Percentiles rank a stretch among this genome's conserved stretches.
Evolutionary conservation across 1,140 invertebrate genomes (phyloP).

Genomic region (Sminthurinus signatus): DNA sequence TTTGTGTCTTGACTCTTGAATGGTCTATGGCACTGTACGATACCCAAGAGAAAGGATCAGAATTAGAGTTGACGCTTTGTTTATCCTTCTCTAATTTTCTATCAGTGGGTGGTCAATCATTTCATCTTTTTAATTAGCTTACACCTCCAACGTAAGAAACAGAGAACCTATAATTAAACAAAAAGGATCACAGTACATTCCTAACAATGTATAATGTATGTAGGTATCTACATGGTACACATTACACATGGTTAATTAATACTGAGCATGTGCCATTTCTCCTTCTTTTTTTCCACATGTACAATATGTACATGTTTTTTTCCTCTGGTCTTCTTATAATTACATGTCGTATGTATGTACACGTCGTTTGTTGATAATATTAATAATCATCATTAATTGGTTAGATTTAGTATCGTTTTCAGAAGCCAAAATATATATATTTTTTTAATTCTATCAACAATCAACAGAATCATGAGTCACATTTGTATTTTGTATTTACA

Average conservation of each 20-base stretch:
- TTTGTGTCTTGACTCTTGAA: no score
- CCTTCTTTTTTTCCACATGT: neutral
- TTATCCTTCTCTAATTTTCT: constrained; percentile 2
- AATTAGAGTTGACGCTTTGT: neutral
- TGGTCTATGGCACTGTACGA: no score
- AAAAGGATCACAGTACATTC: neutral
- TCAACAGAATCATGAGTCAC: no score
- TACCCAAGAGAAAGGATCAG: no score
- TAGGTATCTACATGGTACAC: no score
- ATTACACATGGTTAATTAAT: constrained; percentile 12
- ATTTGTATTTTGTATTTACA: no score
- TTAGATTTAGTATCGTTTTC: no score
- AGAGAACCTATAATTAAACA: neutral
- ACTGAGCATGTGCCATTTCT: neutral
- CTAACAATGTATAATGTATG: no score
- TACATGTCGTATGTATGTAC: neutral
- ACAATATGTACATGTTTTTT: neutral
- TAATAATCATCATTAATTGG: neutral
- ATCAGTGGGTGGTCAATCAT: constrained; percentile 10
- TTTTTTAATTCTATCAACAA: no score
- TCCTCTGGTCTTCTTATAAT: neutral
- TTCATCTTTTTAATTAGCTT: constrained; percentile 1
- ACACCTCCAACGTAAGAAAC: neutral
- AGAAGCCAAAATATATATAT: no score
- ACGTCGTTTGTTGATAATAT: neutral